Evolutionary conservation across 2,113 vertebrate genomes (phyloP).

Genomic region (Pardalotus punctatus): DNA sequence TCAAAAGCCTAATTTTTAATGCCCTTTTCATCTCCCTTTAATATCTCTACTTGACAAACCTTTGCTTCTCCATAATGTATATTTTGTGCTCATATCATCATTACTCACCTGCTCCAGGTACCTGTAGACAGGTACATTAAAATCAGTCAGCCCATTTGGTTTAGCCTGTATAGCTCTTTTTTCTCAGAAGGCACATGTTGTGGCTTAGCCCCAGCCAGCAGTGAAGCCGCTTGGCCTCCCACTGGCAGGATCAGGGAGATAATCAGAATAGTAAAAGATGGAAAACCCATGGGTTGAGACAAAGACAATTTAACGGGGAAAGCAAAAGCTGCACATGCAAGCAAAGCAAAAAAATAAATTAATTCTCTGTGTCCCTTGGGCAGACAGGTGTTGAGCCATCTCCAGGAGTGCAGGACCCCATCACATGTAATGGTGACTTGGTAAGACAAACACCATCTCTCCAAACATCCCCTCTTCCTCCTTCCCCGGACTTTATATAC

Average conservation of each 20-base stretch:
- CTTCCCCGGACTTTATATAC: neutral
- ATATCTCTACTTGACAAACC: neutral
- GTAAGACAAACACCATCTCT: neutral
- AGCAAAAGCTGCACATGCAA: neutral
- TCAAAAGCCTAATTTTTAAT: neutral
- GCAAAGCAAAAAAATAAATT: neutral
- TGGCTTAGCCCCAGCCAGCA: neutral
- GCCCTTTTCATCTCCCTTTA: neutral
- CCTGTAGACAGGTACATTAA: neutral
- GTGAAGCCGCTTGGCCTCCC: neutral
- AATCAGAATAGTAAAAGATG: neutral
- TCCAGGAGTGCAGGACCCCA: neutral
- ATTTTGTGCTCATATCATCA: accelerated
- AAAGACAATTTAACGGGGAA: neutral
- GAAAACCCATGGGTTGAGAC: neutral
- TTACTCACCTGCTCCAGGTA: neutral
- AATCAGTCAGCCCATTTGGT: neutral
- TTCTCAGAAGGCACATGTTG: neutral
- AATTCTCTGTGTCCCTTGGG: neutral
- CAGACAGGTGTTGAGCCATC: neutral
- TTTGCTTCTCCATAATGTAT: neutral
- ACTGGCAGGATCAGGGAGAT: accelerated
- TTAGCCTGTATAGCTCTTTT: neutral
- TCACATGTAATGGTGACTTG: accelerated
- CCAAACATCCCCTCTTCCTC: accelerated